phyloP scores from a whole-genome alignment of 2,113 vertebrate genomes.

The Oreochromis niloticus region DNA sequence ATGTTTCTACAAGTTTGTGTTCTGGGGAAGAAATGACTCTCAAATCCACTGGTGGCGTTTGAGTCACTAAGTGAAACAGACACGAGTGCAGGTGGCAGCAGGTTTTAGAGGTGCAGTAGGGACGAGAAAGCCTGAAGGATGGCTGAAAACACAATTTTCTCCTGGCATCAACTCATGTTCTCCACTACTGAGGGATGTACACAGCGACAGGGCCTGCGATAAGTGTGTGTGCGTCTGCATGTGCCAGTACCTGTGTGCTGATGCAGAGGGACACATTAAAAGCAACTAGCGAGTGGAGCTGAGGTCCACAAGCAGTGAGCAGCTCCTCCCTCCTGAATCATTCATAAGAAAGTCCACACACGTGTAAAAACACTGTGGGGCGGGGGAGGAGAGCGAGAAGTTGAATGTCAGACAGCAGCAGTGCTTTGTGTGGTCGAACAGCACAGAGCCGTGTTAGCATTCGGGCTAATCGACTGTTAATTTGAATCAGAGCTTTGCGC shows the following conservation, averaged over 20 bases:
- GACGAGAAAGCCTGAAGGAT: constrained; percentile 24
- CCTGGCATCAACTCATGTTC: constrained; percentile 42
- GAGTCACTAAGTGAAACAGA: constrained; percentile 14
- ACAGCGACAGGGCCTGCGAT: neutral
- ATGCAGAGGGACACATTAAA: constrained; percentile 63
- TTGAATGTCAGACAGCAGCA: neutral
- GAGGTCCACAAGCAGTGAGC: constrained; percentile 28
- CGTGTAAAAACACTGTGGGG: neutral
- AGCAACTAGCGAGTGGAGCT: constrained; percentile 15
- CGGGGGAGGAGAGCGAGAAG: neutral
- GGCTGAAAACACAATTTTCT: constrained; percentile 52
- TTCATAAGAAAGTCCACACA: constrained; percentile 33
- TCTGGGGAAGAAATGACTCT: neutral
- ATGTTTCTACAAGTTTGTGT: neutral
- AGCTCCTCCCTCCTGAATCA: constrained; percentile 40
- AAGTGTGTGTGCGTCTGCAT: neutral
- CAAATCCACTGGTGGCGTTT: neutral
- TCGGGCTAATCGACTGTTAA: constrained; percentile 53
- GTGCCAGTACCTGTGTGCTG: constrained; percentile 14
- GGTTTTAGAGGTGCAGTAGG: constrained; percentile 24
- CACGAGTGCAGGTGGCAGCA: constrained; percentile 10
- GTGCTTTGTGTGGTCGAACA: neutral
- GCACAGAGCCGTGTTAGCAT: constrained; percentile 23
- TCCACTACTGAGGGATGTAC: constrained; percentile 7
- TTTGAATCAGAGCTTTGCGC: constrained; percentile 41